Evolutionary conservation across 2,797 vertebrate genomes (phyloP), one percentile per base, ranked within the genome.

Genomic region (Coregonus ussuriensis): DNA sequence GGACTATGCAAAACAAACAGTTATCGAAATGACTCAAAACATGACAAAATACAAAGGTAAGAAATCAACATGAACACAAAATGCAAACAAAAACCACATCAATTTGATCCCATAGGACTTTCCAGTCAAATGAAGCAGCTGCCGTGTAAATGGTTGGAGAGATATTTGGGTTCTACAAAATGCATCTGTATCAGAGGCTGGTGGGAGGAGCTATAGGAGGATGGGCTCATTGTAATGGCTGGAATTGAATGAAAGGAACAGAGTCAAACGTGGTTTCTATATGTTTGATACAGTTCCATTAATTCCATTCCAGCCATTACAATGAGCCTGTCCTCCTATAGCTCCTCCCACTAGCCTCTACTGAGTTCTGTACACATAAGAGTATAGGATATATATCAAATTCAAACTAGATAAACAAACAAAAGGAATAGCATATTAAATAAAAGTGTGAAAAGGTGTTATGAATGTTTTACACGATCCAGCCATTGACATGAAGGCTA

Each of bases 401-500:
- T 93, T 92, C 83, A 76, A 82, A 89, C 88, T 88, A 81, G 68
- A 82, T 56, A 88, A 83, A 90, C 88, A 91, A 93, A 91, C 91
- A 92, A 93, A 91, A 88, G 84, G 91, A 91, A 88, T 86, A 92
- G 89, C 86, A 91, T 80, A 90, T 91, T 86, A 88, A 91, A 90
- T 89, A 89, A 91, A 88, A 91, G 89, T 86, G 88, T 83, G 87
- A 88, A 88, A 91, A 91, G 89, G 87, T 90, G 86, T 65, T 89
- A 85, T 87, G 83, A 88, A 91, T 88, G 87, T 92, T 93, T 92
- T 77, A 92, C 88, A 82, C 74, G 89, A 89, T 88, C 85, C 83
- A 89, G 90, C 90, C 92, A 88, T 85, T 89, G 89, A 93, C 91
- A 92, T 91, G 91, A 93, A 93, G 88, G 82, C 82, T 85, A 91